phyloP scores from a whole-genome alignment of 2,113 vertebrate species.

The Mesocricetus auratus region DNA sequence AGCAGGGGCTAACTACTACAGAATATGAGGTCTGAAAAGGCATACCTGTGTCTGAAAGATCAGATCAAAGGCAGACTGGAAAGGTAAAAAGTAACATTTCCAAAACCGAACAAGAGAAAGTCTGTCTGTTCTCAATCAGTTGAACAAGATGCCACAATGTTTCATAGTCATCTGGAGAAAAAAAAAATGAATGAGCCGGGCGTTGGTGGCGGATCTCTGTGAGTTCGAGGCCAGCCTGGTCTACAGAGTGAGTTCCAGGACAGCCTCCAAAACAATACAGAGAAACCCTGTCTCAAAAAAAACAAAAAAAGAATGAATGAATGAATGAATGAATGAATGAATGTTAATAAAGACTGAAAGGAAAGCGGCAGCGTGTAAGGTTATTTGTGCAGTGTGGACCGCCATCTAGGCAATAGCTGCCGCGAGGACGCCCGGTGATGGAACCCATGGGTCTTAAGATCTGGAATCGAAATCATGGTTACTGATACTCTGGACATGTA shows the following conservation, averaged over 20 bases:
- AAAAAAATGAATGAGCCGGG: background rate
- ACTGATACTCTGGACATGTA: background rate
- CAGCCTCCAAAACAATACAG: too few relatives aligned
- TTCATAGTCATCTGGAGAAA: background rate
- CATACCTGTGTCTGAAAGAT: conserved; percentile 11
- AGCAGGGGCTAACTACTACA: background rate
- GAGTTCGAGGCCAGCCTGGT: too few relatives aligned
- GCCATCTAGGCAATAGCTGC: background rate
- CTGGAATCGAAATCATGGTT: background rate
- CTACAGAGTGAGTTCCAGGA: too few relatives aligned
- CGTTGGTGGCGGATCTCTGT: too few relatives aligned
- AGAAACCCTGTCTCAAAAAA: too few relatives aligned
- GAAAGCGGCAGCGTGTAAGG: background rate
- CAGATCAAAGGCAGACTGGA: background rate
- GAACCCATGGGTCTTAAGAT: background rate
- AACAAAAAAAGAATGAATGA: too few relatives aligned
- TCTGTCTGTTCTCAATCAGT: background rate
- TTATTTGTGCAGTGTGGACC: too few relatives aligned
- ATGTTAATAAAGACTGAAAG: background rate
- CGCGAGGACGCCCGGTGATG: background rate
- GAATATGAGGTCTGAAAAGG: background rate
- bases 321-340: too few relatives aligned
- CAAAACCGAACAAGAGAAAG: background rate
- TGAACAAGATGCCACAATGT: background rate
- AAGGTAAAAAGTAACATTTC: background rate